Conservation (phyloP, 2,888 invertebrate species). For the Trachelus iudaicus region DNA sequence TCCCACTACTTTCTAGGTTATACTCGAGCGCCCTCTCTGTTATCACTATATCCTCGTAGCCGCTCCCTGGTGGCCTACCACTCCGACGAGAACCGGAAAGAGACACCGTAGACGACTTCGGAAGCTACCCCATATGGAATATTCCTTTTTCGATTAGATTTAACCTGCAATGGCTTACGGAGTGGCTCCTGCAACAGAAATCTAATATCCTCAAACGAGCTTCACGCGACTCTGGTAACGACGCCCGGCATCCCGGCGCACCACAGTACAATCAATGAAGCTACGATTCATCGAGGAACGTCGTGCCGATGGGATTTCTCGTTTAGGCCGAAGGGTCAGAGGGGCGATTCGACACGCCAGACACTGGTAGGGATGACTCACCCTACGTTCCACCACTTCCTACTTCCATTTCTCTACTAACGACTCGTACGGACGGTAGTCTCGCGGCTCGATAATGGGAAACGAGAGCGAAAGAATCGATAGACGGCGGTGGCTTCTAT, state of each 20-base stretch:
- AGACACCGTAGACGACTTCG: neutral
- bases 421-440: neutral
- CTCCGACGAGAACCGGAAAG: neutral
- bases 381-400: slow-evolving; percentile 5
- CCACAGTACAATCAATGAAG: slow-evolving; percentile 62
- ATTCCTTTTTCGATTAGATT: neutral
- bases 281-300: slow-evolving; percentile 59
- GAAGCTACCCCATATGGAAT: neutral
- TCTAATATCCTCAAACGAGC: neutral
- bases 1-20: neutral
- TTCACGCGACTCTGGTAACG: neutral
- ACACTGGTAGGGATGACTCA: neutral
- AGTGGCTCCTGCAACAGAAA: neutral
- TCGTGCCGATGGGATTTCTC: slow-evolving; percentile 33
- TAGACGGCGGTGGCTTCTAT: neutral
- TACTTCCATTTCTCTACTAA: neutral
- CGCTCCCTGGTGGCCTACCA: neutral
- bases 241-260: slow-evolving; percentile 51
- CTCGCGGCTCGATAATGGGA: neutral
- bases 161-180: neutral
- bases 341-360: neutral
- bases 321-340: neutral
- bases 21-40: neutral
- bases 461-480: neutral
- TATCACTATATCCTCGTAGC: neutral